phyloP scores from a whole-genome alignment of 2,888 invertebrate genomes.

The Scaptomyza parva region DNA sequence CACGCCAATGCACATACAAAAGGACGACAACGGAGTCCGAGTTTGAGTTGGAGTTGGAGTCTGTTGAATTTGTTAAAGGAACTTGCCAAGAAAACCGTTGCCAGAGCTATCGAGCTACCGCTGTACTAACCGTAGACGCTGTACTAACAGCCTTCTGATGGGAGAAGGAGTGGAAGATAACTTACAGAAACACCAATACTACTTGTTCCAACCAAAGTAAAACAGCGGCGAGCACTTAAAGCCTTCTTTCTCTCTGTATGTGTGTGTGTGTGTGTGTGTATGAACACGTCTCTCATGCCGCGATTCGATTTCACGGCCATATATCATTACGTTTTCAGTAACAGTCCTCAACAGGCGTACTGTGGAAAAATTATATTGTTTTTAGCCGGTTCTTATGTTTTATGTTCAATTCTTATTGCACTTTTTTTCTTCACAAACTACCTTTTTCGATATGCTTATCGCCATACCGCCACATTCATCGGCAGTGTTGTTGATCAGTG shows the following conservation, averaged over 20 bases:
- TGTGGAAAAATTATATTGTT: constrained; percentile 2
- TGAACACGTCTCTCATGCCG: constrained; percentile 39
- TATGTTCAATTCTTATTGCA: neutral
- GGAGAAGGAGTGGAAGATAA: constrained; percentile 1
- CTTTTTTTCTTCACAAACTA: too few relatives aligned
- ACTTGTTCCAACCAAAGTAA: constrained; percentile 24
- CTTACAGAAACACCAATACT: constrained; percentile 1
- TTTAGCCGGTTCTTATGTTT: neutral
- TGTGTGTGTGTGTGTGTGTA: constrained; percentile 20
- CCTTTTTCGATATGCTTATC: too few relatives aligned
- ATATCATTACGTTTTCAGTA: constrained; percentile 80
- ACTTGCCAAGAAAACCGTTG: constrained; percentile 46
- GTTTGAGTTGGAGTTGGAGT: constrained; percentile 29
- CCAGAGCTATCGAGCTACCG: constrained; percentile 2
- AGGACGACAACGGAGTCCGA: constrained; percentile 6
- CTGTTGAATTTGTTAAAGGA: constrained; percentile 66
- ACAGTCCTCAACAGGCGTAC: constrained; percentile 42
- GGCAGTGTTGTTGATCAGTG: too few relatives aligned
- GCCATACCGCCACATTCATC: too few relatives aligned
- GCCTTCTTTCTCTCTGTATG: constrained; percentile 61
- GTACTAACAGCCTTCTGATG: neutral
- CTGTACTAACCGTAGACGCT: constrained; percentile 29
- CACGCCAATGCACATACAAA: constrained; percentile 46
- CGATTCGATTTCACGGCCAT: constrained; percentile 76
- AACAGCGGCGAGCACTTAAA: constrained; percentile 66